Percentiles rank a stretch among this genome's conserved stretches.
Conservation (phyloP, 1,140 invertebrate species). For the Nixonia krombeini region DNA sequence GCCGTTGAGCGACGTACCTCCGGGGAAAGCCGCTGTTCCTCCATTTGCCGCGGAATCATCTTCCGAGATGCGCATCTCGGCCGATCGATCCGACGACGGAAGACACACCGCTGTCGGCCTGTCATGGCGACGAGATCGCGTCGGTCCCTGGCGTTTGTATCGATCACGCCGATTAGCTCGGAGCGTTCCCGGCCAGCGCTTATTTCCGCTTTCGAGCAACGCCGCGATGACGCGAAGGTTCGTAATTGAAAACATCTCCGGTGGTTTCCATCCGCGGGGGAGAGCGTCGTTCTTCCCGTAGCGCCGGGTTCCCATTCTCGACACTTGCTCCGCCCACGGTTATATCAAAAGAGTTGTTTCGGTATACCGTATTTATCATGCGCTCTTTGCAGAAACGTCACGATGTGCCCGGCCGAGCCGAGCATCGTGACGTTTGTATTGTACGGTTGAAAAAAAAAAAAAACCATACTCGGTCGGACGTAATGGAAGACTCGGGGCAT, state of each 20-base stretch:
- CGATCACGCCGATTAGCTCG: constrained; percentile 1
- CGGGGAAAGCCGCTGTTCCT: background rate
- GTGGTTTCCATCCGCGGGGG: too few species aligned
- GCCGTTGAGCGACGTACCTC: constrained; percentile 24
- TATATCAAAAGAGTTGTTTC: constrained; percentile 1
- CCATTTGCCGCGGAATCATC: constrained; percentile 19
- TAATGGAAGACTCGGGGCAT: background rate
- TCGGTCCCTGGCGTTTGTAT: background rate
- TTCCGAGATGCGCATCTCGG: background rate
- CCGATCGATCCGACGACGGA: background rate
- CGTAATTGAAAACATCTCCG: too few species aligned
- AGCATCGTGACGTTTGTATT: background rate
- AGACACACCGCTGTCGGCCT: background rate
- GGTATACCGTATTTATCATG: background rate
- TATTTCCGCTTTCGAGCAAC: background rate
- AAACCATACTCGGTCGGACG: background rate
- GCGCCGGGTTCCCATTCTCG: background rate
- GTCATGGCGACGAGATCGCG: background rate
- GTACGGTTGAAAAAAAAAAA: background rate
- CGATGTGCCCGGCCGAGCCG: too few species aligned
- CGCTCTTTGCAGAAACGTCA: background rate
- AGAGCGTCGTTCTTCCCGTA: background rate
- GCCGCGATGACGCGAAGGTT: too few species aligned
- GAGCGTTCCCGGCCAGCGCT: background rate
- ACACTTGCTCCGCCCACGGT: background rate